Evolutionary conservation across 2,888 invertebrate species (phyloP).

Genomic region (Laothoe populi): DNA sequence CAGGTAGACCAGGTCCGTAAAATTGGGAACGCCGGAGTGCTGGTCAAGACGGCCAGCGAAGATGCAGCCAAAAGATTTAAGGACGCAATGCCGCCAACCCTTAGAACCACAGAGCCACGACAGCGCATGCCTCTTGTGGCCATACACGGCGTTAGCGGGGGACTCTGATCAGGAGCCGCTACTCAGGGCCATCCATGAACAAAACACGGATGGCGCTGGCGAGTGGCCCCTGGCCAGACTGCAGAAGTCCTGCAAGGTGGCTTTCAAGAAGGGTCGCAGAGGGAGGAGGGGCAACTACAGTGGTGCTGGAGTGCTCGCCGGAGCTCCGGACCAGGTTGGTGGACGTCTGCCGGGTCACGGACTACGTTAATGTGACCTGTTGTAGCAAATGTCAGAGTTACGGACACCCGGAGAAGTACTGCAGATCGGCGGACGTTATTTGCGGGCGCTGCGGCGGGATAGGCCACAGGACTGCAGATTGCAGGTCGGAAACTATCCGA

Average conservation of each 20-base stretch:
- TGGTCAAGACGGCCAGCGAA: no score
- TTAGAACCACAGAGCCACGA: no score
- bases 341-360: constrained; percentile 29
- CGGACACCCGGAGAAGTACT: constrained; percentile 47
- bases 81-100: no score
- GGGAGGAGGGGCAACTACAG: not conserved
- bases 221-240: no score
- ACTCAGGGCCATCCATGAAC: no score
- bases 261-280: constrained; percentile 12
- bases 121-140: no score
- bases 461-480: constrained; percentile 33
- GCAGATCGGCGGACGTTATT: constrained; percentile 18
- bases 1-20: no score
- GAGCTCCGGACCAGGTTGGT: constrained; percentile 33
- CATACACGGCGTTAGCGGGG: no score
- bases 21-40: no score
- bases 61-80: no score
- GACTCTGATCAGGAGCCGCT: no score
- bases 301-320: constrained; percentile 31
- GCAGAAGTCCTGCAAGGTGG: not conserved
- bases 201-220: no score
- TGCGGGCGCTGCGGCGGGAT: constrained; percentile 41
- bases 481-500: not conserved
- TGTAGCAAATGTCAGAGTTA: constrained; percentile 44
- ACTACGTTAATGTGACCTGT: constrained; percentile 31